These are phyloP conservation scores for Agonum fuliginosum DNA, from an alignment of 2,888 invertebrate genomes.

Conservation along the genomic window DNA sequence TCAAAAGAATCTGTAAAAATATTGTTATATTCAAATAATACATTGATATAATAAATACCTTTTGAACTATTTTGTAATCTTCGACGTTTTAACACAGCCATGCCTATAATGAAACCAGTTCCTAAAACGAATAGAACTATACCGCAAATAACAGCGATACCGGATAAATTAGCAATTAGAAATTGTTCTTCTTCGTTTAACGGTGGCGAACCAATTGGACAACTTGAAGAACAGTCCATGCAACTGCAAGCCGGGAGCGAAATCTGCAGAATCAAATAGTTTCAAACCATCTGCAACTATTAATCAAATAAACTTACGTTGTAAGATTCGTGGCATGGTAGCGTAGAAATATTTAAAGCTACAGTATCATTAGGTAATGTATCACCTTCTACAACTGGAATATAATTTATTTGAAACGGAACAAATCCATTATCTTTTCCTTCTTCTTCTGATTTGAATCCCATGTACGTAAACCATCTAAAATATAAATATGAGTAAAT, in stretches of 20 bases:
- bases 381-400: constrained; percentile 69
- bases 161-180: constrained; percentile 78
- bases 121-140: constrained; percentile 74
- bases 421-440: constrained; percentile 69
- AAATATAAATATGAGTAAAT: constrained; percentile 65
- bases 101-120: constrained; percentile 67
- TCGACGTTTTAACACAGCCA: not conserved
- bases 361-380: constrained; percentile 65
- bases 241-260: constrained; percentile 81
- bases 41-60: not conserved
- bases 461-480: constrained; percentile 81
- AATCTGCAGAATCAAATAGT: not conserved
- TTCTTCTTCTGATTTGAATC: constrained; percentile 70
- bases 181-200: constrained; percentile 71
- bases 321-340: constrained; percentile 78
- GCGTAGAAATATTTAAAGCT: constrained; percentile 73
- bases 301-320: too few relatives aligned
- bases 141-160: constrained; percentile 79
- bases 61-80: not conserved
- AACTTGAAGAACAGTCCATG: constrained; percentile 82
- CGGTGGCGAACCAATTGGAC: constrained; percentile 75
- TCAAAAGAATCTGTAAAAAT: constrained; percentile 15
- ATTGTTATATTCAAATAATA: not conserved
- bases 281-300: too few relatives aligned
- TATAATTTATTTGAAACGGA: constrained; percentile 80